These are phyloP conservation scores for Protophormia terraenovae DNA, from an alignment of 2,888 invertebrate genomes.

Conservation along the genomic window DNA sequence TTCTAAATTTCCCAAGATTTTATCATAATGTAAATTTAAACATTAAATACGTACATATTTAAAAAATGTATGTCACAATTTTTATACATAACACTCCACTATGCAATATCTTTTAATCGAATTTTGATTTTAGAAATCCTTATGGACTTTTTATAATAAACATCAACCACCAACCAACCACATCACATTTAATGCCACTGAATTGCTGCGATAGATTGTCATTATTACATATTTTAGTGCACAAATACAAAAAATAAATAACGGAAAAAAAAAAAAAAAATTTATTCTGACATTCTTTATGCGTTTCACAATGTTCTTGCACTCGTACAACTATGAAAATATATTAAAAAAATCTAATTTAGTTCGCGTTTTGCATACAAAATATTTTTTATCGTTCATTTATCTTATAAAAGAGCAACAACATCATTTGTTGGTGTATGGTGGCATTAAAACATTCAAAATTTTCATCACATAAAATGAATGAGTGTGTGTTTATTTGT, in stretches of 20 bases:
- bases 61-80: too few relatives aligned
- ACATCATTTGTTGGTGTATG: background rate
- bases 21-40: too few relatives aligned
- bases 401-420: conserved; percentile 45
- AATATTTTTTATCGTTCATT: conserved; percentile 69
- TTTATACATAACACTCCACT: background rate
- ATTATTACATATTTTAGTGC: conserved; percentile 27
- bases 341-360: conserved; percentile 77
- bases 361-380: conserved; percentile 80
- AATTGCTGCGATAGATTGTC: conserved; percentile 32
- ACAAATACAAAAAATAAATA: conserved; percentile 10
- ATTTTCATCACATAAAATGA: conserved; percentile 48
- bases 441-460: conserved; percentile 33
- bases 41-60: too few relatives aligned
- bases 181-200: conserved; percentile 21
- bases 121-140: conserved; percentile 61
- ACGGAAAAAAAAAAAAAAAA: conserved; percentile 10
- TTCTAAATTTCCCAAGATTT: too few relatives aligned
- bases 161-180: conserved; percentile 21
- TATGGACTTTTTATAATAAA: conserved; percentile 49
- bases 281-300: conserved; percentile 24
- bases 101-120: conserved; percentile 65
- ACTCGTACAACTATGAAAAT: conserved; percentile 29
- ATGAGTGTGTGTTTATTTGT: conserved; percentile 23
- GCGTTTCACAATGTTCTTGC: background rate